Percentiles rank a stretch among this genome's conserved stretches.
Evolutionary conservation across 2,888 invertebrate species (phyloP).

Genomic region (Antitype chi): DNA sequence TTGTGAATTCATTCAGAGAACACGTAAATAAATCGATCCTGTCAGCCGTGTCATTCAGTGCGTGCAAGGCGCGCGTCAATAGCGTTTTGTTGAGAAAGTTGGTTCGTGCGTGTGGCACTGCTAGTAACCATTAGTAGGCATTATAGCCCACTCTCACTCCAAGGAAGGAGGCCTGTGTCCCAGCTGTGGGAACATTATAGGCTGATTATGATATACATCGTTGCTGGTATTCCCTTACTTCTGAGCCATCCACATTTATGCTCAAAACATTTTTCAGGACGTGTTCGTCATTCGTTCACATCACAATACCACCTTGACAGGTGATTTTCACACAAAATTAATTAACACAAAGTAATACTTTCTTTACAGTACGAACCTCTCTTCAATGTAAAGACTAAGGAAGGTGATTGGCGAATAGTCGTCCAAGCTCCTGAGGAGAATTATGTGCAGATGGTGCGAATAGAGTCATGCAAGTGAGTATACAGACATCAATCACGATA

Average conservation of each 20-base stretch:
- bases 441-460: slow-evolving; percentile 80
- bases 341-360: not conserved
- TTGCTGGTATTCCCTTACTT: not conserved
- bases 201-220: no score
- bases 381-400: slow-evolving; percentile 76
- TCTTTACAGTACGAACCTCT: slow-evolving; percentile 81
- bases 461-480: slow-evolving; percentile 83
- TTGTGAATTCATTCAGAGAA: no score
- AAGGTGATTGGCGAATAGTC: slow-evolving; percentile 78
- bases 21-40: no score
- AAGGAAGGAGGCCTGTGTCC: no score
- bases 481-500: not conserved
- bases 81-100: no score
- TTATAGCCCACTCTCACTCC: no score
- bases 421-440: slow-evolving; percentile 81
- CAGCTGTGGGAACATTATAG: no score
- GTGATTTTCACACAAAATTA: not conserved
- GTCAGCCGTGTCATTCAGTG: no score
- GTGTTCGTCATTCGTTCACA: not conserved
- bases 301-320: not conserved
- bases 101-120: no score
- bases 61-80: no score
- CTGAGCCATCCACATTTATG: not conserved
- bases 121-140: no score
- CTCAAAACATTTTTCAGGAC: not conserved